A percentile compares a stretch with the other conserved stretches of the same genome.
These are phyloP conservation scores for Hemichromis elongatus DNA, from an alignment of 2,113 vertebrate species.

Conservation along the genomic window DNA sequence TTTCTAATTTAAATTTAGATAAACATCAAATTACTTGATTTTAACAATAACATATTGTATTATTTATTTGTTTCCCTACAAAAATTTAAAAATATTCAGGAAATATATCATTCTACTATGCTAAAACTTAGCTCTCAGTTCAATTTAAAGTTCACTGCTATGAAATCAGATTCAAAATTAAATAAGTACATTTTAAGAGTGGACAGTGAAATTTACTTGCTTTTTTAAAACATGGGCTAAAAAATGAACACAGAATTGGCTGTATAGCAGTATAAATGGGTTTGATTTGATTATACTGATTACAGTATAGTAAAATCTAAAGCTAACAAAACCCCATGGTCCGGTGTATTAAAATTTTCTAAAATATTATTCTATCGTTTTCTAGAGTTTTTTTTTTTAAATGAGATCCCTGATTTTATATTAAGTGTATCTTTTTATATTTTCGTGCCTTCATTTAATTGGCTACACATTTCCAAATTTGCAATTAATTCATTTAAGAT, in stretches of 20 bases:
- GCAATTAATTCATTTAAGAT: accelerated
- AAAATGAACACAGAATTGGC: neutral
- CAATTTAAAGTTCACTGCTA: neutral
- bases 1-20: neutral
- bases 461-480: neutral
- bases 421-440: neutral
- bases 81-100: neutral
- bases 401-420: neutral
- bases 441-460: accelerated
- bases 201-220: neutral
- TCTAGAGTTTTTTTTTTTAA: neutral
- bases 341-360: neutral
- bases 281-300: neutral
- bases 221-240: neutral
- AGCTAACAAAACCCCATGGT: accelerated
- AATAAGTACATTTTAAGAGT: neutral
- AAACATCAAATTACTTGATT: neutral
- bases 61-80: neutral
- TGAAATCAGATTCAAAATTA: neutral
- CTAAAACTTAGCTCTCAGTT: neutral
- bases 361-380: neutral
- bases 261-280: neutral
- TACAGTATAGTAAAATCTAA: neutral
- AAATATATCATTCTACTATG: neutral
- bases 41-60: neutral